phyloP scores from a whole-genome alignment of 2,888 invertebrate genomes.

The Ormia ochracea region DNA sequence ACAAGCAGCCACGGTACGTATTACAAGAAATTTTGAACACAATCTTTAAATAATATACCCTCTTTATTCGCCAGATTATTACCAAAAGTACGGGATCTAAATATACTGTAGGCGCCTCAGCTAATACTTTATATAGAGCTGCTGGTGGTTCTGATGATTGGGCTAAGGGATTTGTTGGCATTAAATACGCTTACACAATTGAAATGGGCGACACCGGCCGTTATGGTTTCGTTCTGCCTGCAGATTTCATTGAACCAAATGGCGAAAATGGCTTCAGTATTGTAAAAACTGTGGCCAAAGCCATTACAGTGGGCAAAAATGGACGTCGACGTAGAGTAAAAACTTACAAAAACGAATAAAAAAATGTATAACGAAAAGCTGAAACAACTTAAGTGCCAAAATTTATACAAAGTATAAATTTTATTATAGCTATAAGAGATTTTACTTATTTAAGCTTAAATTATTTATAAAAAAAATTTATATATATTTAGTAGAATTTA shows the following conservation, averaged over 20 bases:
- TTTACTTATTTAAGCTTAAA: conserved; percentile 50
- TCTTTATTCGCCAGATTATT: conserved; percentile 66
- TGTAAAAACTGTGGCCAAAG: conserved; percentile 81
- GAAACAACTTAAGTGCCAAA: conserved; percentile 56
- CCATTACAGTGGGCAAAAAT: conserved; percentile 73
- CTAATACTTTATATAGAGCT: conserved; percentile 87
- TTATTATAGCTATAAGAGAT: conserved; percentile 24
- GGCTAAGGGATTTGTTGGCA: conserved; percentile 88
- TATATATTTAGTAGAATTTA: conserved; percentile 56
- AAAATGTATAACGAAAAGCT: not conserved
- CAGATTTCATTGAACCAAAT: conserved; percentile 84
- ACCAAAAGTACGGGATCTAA: conserved; percentile 77
- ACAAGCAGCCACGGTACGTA: conserved; percentile 82
- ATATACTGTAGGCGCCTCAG: conserved; percentile 87
- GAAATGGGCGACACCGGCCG: conserved; percentile 91
- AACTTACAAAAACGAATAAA: conserved; percentile 46
- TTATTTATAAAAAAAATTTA: conserved; percentile 56
- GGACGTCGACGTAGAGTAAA: conserved; percentile 63
- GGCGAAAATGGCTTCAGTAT: conserved; percentile 87
- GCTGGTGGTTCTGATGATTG: conserved; percentile 92
- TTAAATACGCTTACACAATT: conserved; percentile 93
- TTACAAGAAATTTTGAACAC: not conserved
- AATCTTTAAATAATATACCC: not conserved
- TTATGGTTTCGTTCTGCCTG: conserved; percentile 91
- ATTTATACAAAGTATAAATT: conserved; percentile 61